A percentile compares a stretch with the other conserved stretches of the same genome.
Conservation (phyloP, 2,797 vertebrate species). For the Chrosomus eos region DNA sequence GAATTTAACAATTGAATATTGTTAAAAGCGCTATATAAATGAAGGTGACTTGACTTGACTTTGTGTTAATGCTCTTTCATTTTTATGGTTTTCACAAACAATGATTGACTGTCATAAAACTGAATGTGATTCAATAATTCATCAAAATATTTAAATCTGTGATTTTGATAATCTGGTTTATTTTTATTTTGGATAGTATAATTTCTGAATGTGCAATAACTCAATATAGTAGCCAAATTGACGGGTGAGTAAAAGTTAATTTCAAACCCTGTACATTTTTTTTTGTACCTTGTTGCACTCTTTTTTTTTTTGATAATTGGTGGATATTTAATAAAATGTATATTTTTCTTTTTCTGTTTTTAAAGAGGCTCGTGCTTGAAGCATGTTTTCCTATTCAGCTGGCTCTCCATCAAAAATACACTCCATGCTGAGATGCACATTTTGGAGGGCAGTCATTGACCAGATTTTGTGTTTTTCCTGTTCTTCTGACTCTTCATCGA, state of each 20-base stretch:
- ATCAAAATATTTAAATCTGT: not conserved
- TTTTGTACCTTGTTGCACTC: not conserved
- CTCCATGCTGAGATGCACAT: slow-evolving; percentile 68
- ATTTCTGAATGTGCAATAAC: not conserved
- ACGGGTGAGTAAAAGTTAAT: not conserved
- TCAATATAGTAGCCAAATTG: not conserved
- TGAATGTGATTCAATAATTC: not conserved
- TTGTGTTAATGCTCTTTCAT: not conserved
- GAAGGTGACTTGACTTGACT: not conserved
- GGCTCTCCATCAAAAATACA: slow-evolving; percentile 66
- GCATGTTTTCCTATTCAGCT: slow-evolving; percentile 55
- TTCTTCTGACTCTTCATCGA: not conserved
- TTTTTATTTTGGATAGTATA: not conserved
- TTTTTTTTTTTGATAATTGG: not conserved
- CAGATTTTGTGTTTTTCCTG: slow-evolving; percentile 49
- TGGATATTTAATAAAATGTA: not conserved
- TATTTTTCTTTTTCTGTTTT: not conserved
- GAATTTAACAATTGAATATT: too few species aligned
- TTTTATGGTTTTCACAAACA: not conserved
- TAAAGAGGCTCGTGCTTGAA: slow-evolving; percentile 76
- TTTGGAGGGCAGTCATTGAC: slow-evolving; percentile 73
- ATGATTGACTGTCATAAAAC: not conserved
- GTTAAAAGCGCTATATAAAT: too few species aligned
- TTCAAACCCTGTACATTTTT: not conserved
- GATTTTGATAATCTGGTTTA: not conserved